Percentiles rank a stretch among this genome's conserved stretches.
phyloP scores from a whole-genome alignment of 2,888 invertebrate species.

The Priocnemis perturbator region DNA sequence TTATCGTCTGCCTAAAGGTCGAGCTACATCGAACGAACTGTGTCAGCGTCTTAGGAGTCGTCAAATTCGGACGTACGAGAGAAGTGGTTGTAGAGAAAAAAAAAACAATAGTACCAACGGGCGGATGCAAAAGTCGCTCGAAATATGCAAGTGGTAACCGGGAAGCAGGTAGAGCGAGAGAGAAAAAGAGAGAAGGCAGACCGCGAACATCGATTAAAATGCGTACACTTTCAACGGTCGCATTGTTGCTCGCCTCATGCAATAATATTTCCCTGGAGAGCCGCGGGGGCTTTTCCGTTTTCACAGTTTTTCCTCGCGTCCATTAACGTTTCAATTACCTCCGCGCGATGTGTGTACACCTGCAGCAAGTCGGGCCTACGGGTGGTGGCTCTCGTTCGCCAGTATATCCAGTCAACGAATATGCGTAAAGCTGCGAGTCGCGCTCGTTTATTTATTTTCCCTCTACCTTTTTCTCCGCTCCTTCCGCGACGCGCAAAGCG shows the following conservation, averaged over 20 bases:
- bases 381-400: conserved; percentile 21
- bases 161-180: conserved; percentile 16
- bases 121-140: no score
- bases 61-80: no score
- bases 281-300: conserved; percentile 31
- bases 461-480: conserved; percentile 4
- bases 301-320: conserved; percentile 44
- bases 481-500: conserved; percentile 5
- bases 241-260: background rate
- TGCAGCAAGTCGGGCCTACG: conserved; percentile 28
- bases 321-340: conserved; percentile 61
- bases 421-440: conserved; percentile 18
- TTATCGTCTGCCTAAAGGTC: background rate
- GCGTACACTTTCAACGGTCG: conserved; percentile 24
- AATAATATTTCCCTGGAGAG: conserved; percentile 31
- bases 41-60: no score
- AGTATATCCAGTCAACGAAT: conserved; percentile 14
- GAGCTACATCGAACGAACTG: no score
- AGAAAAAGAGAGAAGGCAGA: conserved; percentile 10
- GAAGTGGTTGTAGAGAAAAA: no score
- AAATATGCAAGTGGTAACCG: no score
- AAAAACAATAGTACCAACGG: no score
- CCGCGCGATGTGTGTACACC: conserved; percentile 47
- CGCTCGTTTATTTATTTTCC: conserved; percentile 23
- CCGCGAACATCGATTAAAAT: conserved; percentile 38